Conservation (phyloP, 2,797 vertebrate species). For the Hemitrygon akajei region DNA sequence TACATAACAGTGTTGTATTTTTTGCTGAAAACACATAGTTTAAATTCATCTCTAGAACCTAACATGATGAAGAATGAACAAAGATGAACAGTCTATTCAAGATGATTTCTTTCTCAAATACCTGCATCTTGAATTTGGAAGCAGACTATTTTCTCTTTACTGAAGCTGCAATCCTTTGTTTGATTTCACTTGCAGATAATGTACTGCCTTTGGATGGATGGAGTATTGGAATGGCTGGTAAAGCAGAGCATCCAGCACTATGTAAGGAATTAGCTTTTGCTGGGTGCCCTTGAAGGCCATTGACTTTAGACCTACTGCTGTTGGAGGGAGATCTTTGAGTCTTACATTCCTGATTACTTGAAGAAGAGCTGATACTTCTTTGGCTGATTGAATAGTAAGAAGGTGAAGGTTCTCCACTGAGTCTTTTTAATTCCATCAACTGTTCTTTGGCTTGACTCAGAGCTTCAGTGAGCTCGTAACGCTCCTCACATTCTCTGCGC, state of each 20-base stretch:
- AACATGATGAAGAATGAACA: neutral
- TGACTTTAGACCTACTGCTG: slow-evolving; percentile 40
- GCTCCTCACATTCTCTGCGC: slow-evolving; percentile 78
- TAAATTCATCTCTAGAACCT: neutral
- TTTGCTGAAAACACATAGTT: neutral
- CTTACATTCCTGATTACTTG: slow-evolving; percentile 39
- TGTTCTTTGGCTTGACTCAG: slow-evolving; percentile 67
- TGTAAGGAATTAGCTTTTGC: slow-evolving; percentile 18
- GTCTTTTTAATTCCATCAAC: slow-evolving; percentile 56
- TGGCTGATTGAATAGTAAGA: slow-evolving; percentile 45
- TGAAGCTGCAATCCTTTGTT: slow-evolving; percentile 47
- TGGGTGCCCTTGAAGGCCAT: slow-evolving; percentile 31
- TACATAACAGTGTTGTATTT: neutral
- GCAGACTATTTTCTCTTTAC: slow-evolving; percentile 49
- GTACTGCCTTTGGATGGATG: slow-evolving; percentile 47
- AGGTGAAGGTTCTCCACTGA: slow-evolving; percentile 44
- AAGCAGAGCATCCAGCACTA: slow-evolving; percentile 32
- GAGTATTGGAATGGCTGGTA: slow-evolving; percentile 44
- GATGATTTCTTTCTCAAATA: neutral
- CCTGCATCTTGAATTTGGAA: slow-evolving; percentile 40
- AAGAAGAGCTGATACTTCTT: slow-evolving; percentile 47
- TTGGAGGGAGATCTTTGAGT: neutral
- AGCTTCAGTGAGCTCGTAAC: slow-evolving; percentile 75
- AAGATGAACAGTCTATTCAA: neutral
- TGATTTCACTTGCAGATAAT: slow-evolving; percentile 46